Evolutionary conservation across 2,797 vertebrate species (phyloP).

Genomic region (Molossus molossus): DNA sequence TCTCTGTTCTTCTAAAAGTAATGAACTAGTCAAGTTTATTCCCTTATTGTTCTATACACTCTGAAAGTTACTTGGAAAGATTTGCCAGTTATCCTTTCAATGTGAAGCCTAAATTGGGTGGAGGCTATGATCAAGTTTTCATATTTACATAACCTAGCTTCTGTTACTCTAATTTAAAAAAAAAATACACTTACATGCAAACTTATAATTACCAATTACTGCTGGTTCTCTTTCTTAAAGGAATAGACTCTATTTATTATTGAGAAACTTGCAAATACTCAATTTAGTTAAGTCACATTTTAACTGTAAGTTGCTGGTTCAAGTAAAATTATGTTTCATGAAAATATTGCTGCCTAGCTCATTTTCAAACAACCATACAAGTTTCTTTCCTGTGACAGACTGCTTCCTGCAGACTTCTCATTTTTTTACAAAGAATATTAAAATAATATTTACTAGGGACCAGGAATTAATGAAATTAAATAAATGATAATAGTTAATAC

Average conservation of each 20-base stretch:
- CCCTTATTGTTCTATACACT: background rate
- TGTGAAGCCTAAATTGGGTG: background rate
- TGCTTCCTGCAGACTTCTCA: background rate
- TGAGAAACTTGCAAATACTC: background rate
- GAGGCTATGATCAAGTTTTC: background rate
- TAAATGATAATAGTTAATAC: background rate
- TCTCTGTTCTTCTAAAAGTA: constrained; percentile 21
- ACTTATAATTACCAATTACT: background rate
- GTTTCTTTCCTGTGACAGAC: background rate
- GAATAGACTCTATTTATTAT: background rate
- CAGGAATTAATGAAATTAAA: background rate
- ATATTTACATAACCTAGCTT: background rate
- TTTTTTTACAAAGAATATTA: background rate
- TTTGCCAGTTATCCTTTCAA: background rate
- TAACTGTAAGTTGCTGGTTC: background rate
- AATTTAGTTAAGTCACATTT: background rate
- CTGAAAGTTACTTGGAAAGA: constrained; percentile 32
- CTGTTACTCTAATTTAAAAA: background rate
- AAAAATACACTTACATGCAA: background rate
- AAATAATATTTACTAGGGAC: background rate
- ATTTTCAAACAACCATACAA: background rate
- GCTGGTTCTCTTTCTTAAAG: background rate
- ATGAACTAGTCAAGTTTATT: background rate
- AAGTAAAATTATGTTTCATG: background rate
- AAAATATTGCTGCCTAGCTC: background rate